phyloP scores from a whole-genome alignment of 2,888 invertebrate genomes.

The Rhagium mordax region DNA sequence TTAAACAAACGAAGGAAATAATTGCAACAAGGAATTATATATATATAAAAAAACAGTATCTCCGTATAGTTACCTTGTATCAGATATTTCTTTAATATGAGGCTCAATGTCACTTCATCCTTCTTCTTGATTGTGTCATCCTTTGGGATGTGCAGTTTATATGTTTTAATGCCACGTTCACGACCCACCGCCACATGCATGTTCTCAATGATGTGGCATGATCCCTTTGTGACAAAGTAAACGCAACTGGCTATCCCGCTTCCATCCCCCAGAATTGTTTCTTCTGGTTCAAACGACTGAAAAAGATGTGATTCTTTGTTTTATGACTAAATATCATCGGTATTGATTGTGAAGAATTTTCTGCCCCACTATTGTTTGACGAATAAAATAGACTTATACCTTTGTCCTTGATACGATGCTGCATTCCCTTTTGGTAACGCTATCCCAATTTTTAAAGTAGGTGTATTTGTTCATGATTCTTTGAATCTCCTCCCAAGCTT shows the following conservation, averaged over 20 bases:
- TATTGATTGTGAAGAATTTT: too few relatives aligned
- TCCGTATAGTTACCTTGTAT: background rate
- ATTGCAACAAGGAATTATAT: too few relatives aligned
- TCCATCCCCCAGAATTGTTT: slow-evolving; percentile 74
- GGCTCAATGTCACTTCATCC: background rate
- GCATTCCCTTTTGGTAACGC: slow-evolving; percentile 76
- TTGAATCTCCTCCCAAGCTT: slow-evolving; percentile 77
- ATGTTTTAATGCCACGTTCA: slow-evolving; percentile 32
- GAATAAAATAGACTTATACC: too few relatives aligned
- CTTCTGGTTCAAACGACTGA: slow-evolving; percentile 69
- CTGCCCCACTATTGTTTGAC: too few relatives aligned
- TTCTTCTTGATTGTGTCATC: background rate
- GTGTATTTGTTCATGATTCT: slow-evolving; percentile 75
- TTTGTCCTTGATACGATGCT: slow-evolving; percentile 78
- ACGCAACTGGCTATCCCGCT: slow-evolving; percentile 66
- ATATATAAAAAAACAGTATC: too few relatives aligned
- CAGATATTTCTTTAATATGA: background rate
- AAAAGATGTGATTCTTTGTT: too few relatives aligned
- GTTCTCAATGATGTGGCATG: slow-evolving; percentile 76
- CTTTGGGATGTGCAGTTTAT: slow-evolving; percentile 3
- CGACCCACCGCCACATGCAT: slow-evolving; percentile 57
- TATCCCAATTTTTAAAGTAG: slow-evolving; percentile 77
- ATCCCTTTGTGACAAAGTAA: slow-evolving; percentile 76
- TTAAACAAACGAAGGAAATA: too few relatives aligned
- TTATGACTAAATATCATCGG: too few relatives aligned